A percentile compares a stretch with the other conserved stretches of the same genome.
These are phyloP conservation scores for Ellobius talpinus DNA, from an alignment of 2,113 vertebrate genomes.

Conservation along the genomic window DNA sequence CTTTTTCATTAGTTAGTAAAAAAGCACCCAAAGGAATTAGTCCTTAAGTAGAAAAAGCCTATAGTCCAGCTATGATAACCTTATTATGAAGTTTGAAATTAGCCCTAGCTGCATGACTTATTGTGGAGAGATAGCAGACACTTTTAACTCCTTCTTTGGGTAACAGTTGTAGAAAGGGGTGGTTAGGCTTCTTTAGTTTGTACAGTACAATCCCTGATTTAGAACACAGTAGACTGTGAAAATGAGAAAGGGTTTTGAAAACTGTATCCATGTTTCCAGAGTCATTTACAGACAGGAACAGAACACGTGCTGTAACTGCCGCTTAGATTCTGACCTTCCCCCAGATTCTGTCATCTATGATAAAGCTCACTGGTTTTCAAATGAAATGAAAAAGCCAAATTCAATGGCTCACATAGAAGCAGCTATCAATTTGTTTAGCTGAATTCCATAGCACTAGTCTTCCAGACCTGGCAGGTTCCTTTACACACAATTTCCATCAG, in stretches of 20 bases:
- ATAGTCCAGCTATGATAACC: background rate
- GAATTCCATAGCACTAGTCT: slow-evolving; percentile 21
- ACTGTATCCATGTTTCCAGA: background rate
- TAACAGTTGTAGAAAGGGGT: background rate
- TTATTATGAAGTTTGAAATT: slow-evolving; percentile 44
- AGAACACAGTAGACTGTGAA: background rate
- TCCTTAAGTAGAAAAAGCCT: slow-evolving; percentile 28
- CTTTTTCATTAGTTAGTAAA: slow-evolving; percentile 44
- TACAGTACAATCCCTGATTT: background rate
- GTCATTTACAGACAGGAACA: background rate
- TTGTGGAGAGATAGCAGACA: slow-evolving; percentile 16
- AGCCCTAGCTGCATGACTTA: slow-evolving; percentile 10
- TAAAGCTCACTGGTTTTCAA: slow-evolving; percentile 46
- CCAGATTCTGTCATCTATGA: background rate
- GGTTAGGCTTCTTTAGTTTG: background rate
- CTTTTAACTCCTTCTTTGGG: slow-evolving; percentile 2
- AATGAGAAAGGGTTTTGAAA: slow-evolving; percentile 1
- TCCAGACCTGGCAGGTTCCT: slow-evolving; percentile 5
- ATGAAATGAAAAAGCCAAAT: slow-evolving; percentile 42
- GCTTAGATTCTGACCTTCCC: background rate
- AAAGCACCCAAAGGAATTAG: slow-evolving; percentile 25
- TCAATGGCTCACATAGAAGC: slow-evolving; percentile 21
- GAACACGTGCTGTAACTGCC: background rate
- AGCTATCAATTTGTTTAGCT: slow-evolving; percentile 35
- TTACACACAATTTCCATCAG: background rate